Evolutionary conservation across 2,113 vertebrate species (phyloP), one percentile per base, ranked within the genome.

Genomic region (Grus americana): DNA sequence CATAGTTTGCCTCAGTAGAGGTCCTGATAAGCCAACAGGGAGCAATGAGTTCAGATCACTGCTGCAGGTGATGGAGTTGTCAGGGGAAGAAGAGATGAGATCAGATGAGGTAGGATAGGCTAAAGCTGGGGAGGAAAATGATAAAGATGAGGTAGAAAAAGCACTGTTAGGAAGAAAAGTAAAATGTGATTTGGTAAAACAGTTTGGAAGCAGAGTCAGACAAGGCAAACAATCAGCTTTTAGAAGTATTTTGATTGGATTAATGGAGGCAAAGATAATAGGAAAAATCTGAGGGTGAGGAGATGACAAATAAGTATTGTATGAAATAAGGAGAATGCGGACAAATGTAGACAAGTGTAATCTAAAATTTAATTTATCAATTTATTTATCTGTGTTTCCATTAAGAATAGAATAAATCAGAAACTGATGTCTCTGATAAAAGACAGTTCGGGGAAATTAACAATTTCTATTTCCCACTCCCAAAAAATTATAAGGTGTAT

Each of bases 311-410:
- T 59, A 93, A 21, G 5, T 50, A 49, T 32, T 50, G 2, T 27
- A 42, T 36, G 16, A 76, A 95, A 68, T 52, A 81, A 79, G 9
- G 4, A 80, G 36, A 85, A 88, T 67, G 26, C 20, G 34, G 49
- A 75, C 23, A 88, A 84, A 93, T 80, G 46, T 34, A 84, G 59
- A 78, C 58, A 79, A 96, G 50, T 52, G 4, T 30, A 83, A 93
- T 73, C 88, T 90, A 86, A 90, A 81, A 93, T 32, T 9, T 32
- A 94, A 90, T 86, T 72, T 86, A 49, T 83, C 50, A 67, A 92
- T 93, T 71, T 94, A 81, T 90, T 90, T 93, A 63, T 90, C 47
- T 46, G 6, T 11, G 1, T 79, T 93, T 93, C 66, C 29, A 83
- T 90, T 80, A 89, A 72, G 34, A 88, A 42, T 12, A 88, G 24